phyloP scores from a whole-genome alignment of 2,113 vertebrate genomes.

The Phycodurus eques region DNA sequence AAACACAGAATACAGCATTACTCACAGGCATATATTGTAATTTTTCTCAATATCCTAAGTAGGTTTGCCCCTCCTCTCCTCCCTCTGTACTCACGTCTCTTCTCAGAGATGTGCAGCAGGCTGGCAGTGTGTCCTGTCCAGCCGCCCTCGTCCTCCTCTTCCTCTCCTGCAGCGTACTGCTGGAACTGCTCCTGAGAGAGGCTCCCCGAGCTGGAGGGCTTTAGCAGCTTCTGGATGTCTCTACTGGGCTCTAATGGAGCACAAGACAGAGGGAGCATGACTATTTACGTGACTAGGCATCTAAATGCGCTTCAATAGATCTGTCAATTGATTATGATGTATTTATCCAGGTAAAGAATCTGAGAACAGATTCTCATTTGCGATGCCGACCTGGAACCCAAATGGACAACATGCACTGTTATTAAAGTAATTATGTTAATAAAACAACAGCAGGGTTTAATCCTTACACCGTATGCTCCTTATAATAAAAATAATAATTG shows the following conservation, averaged over 20 bases:
- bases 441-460: background rate
- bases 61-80: background rate
- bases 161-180: slow-evolving; percentile 39
- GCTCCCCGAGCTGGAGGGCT: slow-evolving; percentile 74
- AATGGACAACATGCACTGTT: background rate
- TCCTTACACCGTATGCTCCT: background rate
- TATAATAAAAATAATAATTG: too few relatives aligned
- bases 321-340: background rate
- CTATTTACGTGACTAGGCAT: background rate
- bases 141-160: slow-evolving; percentile 74
- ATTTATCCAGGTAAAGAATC: too few relatives aligned
- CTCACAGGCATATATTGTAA: background rate
- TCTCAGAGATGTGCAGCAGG: slow-evolving; percentile 89
- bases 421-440: background rate
- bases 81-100: slow-evolving; percentile 83
- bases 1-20: too few relatives aligned
- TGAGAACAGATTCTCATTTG: too few relatives aligned
- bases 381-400: too few relatives aligned
- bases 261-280: slow-evolving; percentile 6
- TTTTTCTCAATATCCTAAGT: background rate
- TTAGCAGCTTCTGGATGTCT: slow-evolving; percentile 76
- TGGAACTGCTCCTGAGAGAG: slow-evolving; percentile 74
- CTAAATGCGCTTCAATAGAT: background rate
- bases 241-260: slow-evolving; percentile 75
- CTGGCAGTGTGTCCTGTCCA: slow-evolving; percentile 79